These are phyloP conservation scores for Nasonia longicornis DNA, from an alignment of 1,140 invertebrate species.

Conservation along the genomic window DNA sequence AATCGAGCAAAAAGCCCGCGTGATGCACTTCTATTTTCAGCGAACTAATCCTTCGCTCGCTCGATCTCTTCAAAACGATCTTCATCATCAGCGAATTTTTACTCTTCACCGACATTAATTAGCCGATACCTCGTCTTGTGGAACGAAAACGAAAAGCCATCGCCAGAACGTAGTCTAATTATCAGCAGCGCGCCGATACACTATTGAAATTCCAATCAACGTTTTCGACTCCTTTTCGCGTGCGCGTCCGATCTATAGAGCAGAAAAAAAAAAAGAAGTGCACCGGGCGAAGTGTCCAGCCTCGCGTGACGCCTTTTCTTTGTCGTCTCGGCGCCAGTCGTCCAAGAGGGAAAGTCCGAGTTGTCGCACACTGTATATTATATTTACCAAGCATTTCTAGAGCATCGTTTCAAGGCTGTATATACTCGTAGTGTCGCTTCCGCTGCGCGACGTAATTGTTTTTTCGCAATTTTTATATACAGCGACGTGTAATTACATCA, in stretches of 20 bases:
- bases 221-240: conserved; percentile 15
- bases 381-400: not conserved
- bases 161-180: not conserved
- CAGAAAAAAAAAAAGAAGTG: conserved; percentile 25
- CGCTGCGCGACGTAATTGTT: too few species aligned
- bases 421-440: too few species aligned
- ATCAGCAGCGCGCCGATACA: not conserved
- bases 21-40: too few species aligned
- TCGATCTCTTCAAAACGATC: not conserved
- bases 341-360: conserved; percentile 34
- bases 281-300: conserved; percentile 4
- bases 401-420: conserved; percentile 7
- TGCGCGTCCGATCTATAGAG: not conserved
- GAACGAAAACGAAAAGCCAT: conserved; percentile 18
- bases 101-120: conserved; percentile 24
- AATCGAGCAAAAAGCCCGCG: too few species aligned
- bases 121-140: not conserved
- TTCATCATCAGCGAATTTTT: not conserved
- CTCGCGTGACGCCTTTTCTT: conserved; percentile 27
- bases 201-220: conserved; percentile 40
- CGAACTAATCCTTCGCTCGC: too few species aligned
- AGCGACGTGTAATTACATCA: not conserved
- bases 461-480: not conserved
- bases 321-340: conserved; percentile 17
- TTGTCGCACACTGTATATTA: not conserved